Base-by-base conservation (phyloP, 2,888 invertebrate genomes). In the Watsonalla cultraria region DNA sequence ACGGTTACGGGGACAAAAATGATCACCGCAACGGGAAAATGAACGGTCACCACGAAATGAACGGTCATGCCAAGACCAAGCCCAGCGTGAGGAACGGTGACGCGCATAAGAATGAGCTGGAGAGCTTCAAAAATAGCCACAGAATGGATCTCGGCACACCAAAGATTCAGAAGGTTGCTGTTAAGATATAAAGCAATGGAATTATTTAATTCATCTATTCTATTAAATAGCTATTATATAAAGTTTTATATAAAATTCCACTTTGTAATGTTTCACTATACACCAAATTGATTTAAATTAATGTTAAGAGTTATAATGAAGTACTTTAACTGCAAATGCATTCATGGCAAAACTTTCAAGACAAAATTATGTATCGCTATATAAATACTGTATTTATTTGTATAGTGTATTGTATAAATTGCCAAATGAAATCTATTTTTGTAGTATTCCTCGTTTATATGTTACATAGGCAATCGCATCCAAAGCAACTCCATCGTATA, bases 351-450 rank as follows among this genome's bases (percentile, higher is more conserved):
- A 55, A 55, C 52, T 63, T 62, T 55, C 8, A 34, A 39, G 15
- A 55, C 45, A 24, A 24, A 24, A 34, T 46, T 51, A 58, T 64
- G 51, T 65, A 66, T 52, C 58, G 64, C 64, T 60, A 54, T 60
- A 65, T 58, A 61, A 56, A 64, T 70, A 65, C 61, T 70, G 62
- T 74, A 70, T 74, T 63, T 67, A 70, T 73, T 66, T 64, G 59
- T 60, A 69, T 51, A 45, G 15, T 42, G 74, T 65, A 77, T 78
- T 82, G 68, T 84, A 81, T 81, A 78, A 78, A 85, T 78, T 78
- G 84, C 84, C 86, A 87, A 86, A 88, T 84, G 80, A 85, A 81
- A 84, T 85, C 80, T 89, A 90, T 90, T 90, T 90, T 90, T 89
- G 81, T 87, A 89, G 75, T 76, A 82, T 80, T 76, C 74, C 75